Conservation (phyloP, 2,113 vertebrate genomes). For the Poicephalus meyeri region DNA sequence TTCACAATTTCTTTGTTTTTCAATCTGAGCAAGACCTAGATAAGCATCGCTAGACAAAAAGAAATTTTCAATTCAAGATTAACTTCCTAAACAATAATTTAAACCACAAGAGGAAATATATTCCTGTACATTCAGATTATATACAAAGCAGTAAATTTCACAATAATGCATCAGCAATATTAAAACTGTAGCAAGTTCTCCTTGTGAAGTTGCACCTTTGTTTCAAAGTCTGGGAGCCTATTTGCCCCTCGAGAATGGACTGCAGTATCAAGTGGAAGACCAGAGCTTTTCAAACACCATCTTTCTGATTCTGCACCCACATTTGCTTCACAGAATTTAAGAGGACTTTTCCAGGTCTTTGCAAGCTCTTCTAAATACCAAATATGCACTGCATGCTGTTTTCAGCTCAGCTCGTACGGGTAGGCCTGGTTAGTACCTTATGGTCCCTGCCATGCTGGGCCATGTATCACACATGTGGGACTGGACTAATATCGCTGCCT, state of each 20-base stretch:
- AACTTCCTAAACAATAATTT: background rate
- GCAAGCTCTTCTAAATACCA: background rate
- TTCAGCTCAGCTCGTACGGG: background rate
- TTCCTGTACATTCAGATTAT: background rate
- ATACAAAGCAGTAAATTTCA: background rate
- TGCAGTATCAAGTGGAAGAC: background rate
- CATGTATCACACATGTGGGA: background rate
- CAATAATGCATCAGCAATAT: background rate
- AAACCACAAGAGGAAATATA: background rate
- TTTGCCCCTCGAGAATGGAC: background rate
- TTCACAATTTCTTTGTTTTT: background rate
- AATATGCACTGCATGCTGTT: fast-evolving
- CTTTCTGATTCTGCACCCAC: background rate
- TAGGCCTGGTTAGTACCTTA: background rate
- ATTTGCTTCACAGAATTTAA: background rate
- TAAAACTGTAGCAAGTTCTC: background rate
- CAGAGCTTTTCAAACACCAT: background rate
- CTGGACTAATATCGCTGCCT: background rate
- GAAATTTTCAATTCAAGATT: background rate
- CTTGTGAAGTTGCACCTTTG: background rate
- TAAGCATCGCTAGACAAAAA: background rate
- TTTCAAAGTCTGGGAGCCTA: background rate
- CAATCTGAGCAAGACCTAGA: background rate
- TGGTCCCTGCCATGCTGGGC: background rate
- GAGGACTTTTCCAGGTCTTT: background rate